Evolutionary conservation across 1,140 invertebrate species (phyloP).

Genomic region (Cecropterus lyciades): DNA sequence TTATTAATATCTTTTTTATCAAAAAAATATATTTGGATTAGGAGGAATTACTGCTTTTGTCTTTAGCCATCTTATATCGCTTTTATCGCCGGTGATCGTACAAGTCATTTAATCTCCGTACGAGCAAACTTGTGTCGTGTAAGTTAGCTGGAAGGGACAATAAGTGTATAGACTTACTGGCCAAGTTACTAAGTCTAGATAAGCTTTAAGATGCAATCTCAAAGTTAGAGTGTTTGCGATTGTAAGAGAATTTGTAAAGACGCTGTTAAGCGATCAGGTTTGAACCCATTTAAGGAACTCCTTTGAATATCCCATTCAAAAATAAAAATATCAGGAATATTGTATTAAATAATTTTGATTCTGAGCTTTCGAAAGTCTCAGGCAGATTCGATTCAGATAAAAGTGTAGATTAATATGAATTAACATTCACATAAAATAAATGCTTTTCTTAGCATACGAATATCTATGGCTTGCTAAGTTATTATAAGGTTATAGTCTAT

Average conservation of each 20-base stretch:
- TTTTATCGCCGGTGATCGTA: not conserved
- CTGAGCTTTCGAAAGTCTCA: too few species aligned
- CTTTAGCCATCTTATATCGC: not conserved
- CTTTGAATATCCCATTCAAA: not conserved
- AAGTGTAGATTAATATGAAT: too few species aligned
- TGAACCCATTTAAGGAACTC: not conserved
- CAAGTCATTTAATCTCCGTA: slow-evolving; percentile 18
- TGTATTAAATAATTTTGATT: too few species aligned
- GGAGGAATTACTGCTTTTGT: too few species aligned
- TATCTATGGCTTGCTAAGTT: too few species aligned
- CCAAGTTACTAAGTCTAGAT: slow-evolving; percentile 25
- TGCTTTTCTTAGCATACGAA: too few species aligned
- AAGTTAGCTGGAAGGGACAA: slow-evolving; percentile 31
- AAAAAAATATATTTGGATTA: too few species aligned
- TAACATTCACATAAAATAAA: too few species aligned
- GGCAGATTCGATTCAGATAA: too few species aligned
- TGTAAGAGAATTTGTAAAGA: not conserved
- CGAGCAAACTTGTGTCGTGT: slow-evolving; percentile 27
- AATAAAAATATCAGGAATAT: not conserved
- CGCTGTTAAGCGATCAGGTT: not conserved
- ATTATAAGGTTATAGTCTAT: too few species aligned
- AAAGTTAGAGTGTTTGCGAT: not conserved
- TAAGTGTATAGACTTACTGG: slow-evolving; percentile 31
- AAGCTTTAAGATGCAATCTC: slow-evolving; percentile 26
- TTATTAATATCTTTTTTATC: too few species aligned